These are phyloP conservation scores for Channa striata DNA, from an alignment of 2,797 vertebrate genomes.

Conservation along the genomic window DNA sequence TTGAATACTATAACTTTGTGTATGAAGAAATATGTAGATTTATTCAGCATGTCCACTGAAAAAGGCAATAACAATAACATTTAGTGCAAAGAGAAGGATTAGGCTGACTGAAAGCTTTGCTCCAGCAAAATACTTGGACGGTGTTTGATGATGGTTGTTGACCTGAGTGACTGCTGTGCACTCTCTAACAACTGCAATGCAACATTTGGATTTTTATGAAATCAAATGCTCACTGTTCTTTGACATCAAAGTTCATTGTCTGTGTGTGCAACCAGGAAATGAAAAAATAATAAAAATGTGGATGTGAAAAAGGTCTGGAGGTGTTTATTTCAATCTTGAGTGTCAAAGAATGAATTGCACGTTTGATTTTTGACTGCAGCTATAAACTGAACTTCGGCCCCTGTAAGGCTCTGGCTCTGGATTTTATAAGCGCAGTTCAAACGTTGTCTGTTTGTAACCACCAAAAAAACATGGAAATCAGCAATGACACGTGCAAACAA, in stretches of 20 bases:
- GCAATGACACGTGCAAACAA: not conserved
- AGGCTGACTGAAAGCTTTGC: constrained; percentile 55
- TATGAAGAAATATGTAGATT: constrained; percentile 51
- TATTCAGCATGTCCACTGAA: constrained; percentile 72
- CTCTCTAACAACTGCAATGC: constrained; percentile 55
- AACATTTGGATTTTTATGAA: constrained; percentile 64
- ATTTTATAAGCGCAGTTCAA: not conserved
- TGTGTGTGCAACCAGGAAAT: constrained; percentile 78
- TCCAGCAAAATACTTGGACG: constrained; percentile 34
- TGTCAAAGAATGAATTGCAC: not conserved
- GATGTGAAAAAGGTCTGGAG: constrained; percentile 70
- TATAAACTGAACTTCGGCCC: constrained; percentile 2
- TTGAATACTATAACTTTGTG: constrained; percentile 71
- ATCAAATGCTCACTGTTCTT: constrained; percentile 68
- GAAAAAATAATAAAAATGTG: constrained; percentile 70
- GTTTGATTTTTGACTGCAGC: not conserved
- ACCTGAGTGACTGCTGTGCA: constrained; percentile 43
- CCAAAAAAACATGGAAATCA: not conserved
- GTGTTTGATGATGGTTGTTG: constrained; percentile 55
- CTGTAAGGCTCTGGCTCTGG: not conserved
- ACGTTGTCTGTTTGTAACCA: too few species aligned
- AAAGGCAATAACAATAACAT: constrained; percentile 75
- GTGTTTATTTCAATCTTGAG: constrained; percentile 32
- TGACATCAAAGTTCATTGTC: constrained; percentile 70
- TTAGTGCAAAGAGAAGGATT: constrained; percentile 47